phyloP scores from a whole-genome alignment of 2,888 invertebrate genomes.

The Galerucella nymphaeae region DNA sequence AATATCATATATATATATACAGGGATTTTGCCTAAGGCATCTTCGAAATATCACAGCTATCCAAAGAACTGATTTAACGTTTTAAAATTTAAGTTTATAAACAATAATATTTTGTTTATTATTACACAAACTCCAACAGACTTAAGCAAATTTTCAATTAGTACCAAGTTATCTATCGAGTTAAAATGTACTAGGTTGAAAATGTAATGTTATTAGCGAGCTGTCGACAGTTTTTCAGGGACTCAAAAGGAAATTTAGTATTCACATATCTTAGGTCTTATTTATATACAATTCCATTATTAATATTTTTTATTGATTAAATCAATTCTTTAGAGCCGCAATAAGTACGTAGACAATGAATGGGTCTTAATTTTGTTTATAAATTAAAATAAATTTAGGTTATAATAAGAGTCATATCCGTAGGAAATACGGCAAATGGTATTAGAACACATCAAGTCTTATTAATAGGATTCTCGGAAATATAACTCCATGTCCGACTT shows the following conservation, averaged over 20 bases:
- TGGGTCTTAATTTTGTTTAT: conserved; percentile 42
- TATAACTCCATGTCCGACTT: not conserved
- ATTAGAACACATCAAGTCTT: conserved; percentile 45
- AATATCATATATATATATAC: conserved; percentile 40
- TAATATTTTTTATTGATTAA: conserved; percentile 12
- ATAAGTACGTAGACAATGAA: conserved; percentile 22
- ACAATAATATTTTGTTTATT: not conserved
- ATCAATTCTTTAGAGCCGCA: conserved; percentile 23
- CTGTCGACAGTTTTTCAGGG: not conserved
- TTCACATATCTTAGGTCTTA: conserved; percentile 8
- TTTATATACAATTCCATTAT: conserved; percentile 3
- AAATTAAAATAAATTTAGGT: conserved; percentile 56
- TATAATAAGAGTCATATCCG: conserved; percentile 49
- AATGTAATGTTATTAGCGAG: not conserved
- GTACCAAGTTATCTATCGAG: not conserved
- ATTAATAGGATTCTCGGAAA: conserved; percentile 23
- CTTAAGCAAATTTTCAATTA: not conserved
- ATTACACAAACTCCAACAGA: not conserved
- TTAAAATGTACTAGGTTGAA: not conserved
- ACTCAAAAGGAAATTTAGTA: not conserved
- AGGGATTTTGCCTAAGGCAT: conserved; percentile 40
- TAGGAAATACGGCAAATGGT: conserved; percentile 41
- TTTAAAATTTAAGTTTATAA: not conserved
- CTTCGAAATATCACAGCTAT: conserved; percentile 35
- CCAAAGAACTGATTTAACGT: conserved; percentile 17